Evolutionary conservation across 1,140 invertebrate genomes (phyloP), one percentile per base, ranked within the genome.

Genomic region (Bactericera cockerelli): DNA sequence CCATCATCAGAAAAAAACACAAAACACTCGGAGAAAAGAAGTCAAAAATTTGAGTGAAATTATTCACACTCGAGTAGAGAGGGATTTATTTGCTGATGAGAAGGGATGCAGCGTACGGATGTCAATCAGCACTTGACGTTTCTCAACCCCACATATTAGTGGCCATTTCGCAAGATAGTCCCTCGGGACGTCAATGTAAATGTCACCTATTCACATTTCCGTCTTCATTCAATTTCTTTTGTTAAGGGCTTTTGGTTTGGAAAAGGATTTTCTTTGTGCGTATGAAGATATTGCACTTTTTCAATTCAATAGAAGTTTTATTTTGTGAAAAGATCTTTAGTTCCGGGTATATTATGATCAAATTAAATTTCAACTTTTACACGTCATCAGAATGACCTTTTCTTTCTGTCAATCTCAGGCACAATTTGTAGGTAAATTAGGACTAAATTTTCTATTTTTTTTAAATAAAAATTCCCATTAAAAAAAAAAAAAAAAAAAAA

Each of bases 111-210:
- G 42, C 8, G 42, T n/a, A n/a, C 19, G 19, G 42, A 22, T 49
- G 42, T 49, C 42, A 49, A 49, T 49, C 42, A 49, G n/a, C n/a
- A 49, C 42, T 49, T 49, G 42, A 49, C 42, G 19, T 49, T 49
- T 49, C 19, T n/a, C 42, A n/a, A 16, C 42, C 42, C 28, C 28
- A 31, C 42, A 49, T 49, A 6, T 49, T 49, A 49, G 42, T 49
- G 42, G 42, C 8, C 42, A 49, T 49, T 49, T 49, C 8, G n/a
- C n/a, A n/a, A 4, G n/a, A 16, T 8, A 10, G n/a, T 22, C 42
- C 42, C n/a, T 19, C 4, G 42, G n/a, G 42, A 49, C n/a, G 42
- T 49, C 42, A 49, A 16, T 49, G 42, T 49, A 49, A 49, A 49
- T 49, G 42, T 49, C 42, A 49, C 22, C 42, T 31, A 31, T 31